Evolutionary conservation across 2,888 invertebrate genomes (phyloP).

Genomic region (Lasioglossum marginatum): DNA sequence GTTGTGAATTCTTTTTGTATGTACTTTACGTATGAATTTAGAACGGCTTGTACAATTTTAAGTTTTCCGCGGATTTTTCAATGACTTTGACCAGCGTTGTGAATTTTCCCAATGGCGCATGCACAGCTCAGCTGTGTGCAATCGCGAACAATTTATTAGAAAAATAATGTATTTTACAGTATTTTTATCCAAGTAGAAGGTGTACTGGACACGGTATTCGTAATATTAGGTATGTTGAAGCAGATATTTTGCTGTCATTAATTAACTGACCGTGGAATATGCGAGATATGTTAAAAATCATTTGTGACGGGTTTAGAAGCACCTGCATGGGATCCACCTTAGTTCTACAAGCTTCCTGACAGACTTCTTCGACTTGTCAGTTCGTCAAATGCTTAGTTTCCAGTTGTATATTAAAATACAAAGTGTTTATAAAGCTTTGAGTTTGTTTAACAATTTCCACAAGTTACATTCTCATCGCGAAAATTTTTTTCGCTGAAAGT

Average conservation of each 20-base stretch:
- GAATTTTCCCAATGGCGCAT: conserved; percentile 82
- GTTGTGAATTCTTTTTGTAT: not conserved
- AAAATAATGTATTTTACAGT: conserved; percentile 76
- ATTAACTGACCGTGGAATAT: conserved; percentile 43
- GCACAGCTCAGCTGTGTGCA: conserved; percentile 82
- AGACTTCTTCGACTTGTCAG: conserved; percentile 59
- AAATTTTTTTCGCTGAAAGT: conserved; percentile 37
- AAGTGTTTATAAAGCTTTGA: conserved; percentile 8
- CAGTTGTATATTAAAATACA: not conserved
- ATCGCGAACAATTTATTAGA: conserved; percentile 70
- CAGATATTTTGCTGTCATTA: conserved; percentile 38
- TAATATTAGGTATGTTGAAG: conserved; percentile 73
- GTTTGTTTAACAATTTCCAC: not conserved
- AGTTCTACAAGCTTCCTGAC: conserved; percentile 61
- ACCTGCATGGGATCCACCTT: conserved; percentile 79
- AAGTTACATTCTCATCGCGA: conserved; percentile 2
- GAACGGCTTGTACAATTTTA: conserved; percentile 33
- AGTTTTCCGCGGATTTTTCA: conserved; percentile 55
- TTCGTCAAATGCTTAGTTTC: conserved; percentile 23
- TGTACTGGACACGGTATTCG: conserved; percentile 74
- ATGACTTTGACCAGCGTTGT: conserved; percentile 72
- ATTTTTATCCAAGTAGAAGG: conserved; percentile 74
- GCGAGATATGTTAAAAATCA: conserved; percentile 61
- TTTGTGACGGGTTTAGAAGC: conserved; percentile 73
- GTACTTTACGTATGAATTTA: conserved; percentile 6